These are phyloP conservation scores for Dolomedes plantarius DNA, from an alignment of 2,888 invertebrate species.

Conservation along the genomic window DNA sequence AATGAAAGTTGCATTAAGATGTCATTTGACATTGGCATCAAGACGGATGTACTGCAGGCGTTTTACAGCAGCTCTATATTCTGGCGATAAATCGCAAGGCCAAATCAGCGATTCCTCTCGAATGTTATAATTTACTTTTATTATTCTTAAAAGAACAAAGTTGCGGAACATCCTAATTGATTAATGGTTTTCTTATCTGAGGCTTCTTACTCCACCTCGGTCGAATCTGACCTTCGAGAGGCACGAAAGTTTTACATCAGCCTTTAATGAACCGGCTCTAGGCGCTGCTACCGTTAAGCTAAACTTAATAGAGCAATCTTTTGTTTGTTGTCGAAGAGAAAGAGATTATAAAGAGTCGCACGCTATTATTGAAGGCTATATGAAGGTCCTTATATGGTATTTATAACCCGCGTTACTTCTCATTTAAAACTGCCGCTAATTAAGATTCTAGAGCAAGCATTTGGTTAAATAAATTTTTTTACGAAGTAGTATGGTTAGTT, in stretches of 20 bases:
- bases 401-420: too few relatives aligned
- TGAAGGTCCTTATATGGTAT: neutral
- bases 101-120: neutral
- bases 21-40: too few relatives aligned
- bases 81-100: neutral
- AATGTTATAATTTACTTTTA: neutral
- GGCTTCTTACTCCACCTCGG: neutral
- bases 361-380: neutral
- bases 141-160: neutral
- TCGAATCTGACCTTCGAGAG: neutral
- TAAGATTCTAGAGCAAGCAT: too few relatives aligned
- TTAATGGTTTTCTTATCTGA: neutral
- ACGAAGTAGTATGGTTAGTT: too few relatives aligned
- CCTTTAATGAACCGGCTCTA: neutral
- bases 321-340: neutral
- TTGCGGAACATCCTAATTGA: neutral
- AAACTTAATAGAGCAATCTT: neutral
- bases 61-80: neutral
- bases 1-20: too few relatives aligned
- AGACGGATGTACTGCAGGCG: neutral
- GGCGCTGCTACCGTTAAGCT: neutral
- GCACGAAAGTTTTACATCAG: neutral
- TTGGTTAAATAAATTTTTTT: too few relatives aligned
- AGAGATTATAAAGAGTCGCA: neutral
- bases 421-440: too few relatives aligned